A percentile compares a stretch with the other conserved stretches of the same genome.
Evolutionary conservation across 2,113 vertebrate genomes (phyloP).

Genomic region (Heliornis fulica): DNA sequence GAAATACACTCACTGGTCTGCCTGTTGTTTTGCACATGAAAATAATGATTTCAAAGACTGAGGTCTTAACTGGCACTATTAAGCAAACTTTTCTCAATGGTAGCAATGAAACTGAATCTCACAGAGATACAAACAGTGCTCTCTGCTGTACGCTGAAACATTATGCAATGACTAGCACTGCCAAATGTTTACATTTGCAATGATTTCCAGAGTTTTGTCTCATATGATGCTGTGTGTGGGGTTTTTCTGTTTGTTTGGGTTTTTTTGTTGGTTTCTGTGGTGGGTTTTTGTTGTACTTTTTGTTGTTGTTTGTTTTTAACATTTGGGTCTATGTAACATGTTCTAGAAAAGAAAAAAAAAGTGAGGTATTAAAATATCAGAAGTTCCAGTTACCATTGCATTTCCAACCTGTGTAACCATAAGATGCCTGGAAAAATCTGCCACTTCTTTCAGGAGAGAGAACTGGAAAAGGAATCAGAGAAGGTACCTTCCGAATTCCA

Average conservation of each 20-base stretch:
- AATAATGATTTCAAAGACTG: background rate
- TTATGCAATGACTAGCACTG: background rate
- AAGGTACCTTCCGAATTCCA: background rate
- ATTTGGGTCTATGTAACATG: accelerated
- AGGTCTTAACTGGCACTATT: background rate
- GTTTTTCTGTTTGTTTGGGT: too few relatives aligned
- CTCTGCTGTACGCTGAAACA: background rate
- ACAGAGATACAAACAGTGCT: background rate
- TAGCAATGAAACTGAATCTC: background rate
- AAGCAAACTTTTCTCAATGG: background rate
- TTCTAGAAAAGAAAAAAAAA: background rate
- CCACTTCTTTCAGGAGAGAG: background rate
- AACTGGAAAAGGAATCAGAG: background rate
- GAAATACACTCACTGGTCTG: background rate
- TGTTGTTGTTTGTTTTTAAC: background rate
- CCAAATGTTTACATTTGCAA: accelerated
- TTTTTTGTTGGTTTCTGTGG: too few relatives aligned
- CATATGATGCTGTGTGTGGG: background rate
- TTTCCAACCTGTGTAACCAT: background rate
- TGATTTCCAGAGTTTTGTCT: background rate
- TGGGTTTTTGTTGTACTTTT: background rate
- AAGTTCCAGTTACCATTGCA: background rate
- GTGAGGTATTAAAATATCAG: background rate
- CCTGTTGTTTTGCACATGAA: background rate
- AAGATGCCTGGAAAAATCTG: background rate